These are phyloP conservation scores for Cassiopea xamachana DNA, from an alignment of 30 jellyfish, hydroid and myxozoan genomes.

Conservation along the genomic window DNA sequence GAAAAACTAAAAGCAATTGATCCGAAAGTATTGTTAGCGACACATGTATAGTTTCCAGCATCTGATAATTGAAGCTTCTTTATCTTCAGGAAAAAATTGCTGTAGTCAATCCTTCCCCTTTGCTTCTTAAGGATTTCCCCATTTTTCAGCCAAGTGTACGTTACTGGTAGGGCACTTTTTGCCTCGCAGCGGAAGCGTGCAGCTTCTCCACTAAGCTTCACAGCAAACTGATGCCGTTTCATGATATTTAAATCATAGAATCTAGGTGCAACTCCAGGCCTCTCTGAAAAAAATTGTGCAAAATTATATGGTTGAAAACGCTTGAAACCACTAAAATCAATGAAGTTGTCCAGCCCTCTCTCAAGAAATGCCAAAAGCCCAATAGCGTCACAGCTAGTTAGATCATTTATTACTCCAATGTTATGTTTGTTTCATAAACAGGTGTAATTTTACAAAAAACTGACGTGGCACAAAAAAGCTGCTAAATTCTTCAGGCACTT, in stretches of 20 bases:
- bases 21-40: slow-evolving; percentile 80
- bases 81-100: slow-evolving; percentile 15
- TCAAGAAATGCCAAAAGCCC: too few species aligned
- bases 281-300: not conserved
- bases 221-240: slow-evolving; percentile 67
- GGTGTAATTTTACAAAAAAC: too few species aligned
- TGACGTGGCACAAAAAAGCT: too few species aligned
- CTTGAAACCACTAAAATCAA: not conserved
- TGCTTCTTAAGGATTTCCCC: slow-evolving; percentile 67
- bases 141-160: slow-evolving; percentile 81
- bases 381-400: too few species aligned
- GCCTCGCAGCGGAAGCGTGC: slow-evolving; percentile 82
- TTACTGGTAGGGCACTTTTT: slow-evolving; percentile 61
- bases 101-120: slow-evolving; percentile 29
- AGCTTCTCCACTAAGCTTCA: slow-evolving; percentile 66
- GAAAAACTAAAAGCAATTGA: slow-evolving; percentile 80
- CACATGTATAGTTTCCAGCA: slow-evolving; percentile 89
- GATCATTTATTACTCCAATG: too few species aligned
- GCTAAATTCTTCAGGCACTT: too few species aligned
- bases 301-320: too few species aligned
- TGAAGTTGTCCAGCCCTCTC: not conserved
- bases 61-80: slow-evolving; percentile 41
- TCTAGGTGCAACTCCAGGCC: slow-evolving; percentile 65
- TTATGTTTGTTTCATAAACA: too few species aligned
- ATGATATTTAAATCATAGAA: slow-evolving; percentile 77